These are phyloP conservation scores for Dolichallabes microphthalmus DNA, from an alignment of 2,113 vertebrate genomes.

Conservation along the genomic window DNA sequence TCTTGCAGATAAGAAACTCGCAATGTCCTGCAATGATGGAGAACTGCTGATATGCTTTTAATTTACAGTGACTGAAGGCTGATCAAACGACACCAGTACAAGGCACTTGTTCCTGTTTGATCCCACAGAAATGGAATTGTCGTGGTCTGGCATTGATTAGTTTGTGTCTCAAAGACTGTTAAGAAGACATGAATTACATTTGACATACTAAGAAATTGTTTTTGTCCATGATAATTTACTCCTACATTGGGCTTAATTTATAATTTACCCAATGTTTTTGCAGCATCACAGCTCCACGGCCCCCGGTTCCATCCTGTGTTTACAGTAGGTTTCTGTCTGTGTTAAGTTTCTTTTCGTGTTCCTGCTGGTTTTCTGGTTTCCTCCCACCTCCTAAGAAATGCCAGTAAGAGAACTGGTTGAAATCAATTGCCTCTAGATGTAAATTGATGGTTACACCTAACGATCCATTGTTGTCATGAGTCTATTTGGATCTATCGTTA, in stretches of 20 bases:
- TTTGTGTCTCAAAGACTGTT: background rate
- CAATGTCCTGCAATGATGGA: conserved; percentile 44
- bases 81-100: conserved; percentile 24
- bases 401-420: background rate
- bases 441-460: background rate
- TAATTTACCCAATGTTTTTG: background rate
- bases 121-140: conserved; percentile 8
- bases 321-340: background rate
- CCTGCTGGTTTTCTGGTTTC: background rate
- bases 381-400: background rate
- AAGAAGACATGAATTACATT: background rate
- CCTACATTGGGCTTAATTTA: background rate
- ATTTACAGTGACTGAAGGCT: conserved; percentile 35
- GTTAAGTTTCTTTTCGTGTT: background rate
- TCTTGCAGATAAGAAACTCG: conserved; percentile 9
- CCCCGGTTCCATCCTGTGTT: background rate
- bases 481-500: background rate
- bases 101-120: conserved; percentile 25
- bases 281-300: background rate
- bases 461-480: background rate
- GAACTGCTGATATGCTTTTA: conserved; percentile 44
- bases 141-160: conserved; percentile 20
- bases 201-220: background rate
- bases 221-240: background rate
- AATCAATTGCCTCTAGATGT: background rate